Evolutionary conservation across 37 sponge, comb jelly and placozoan genomes (phyloP).

Genomic region (Beroe ovata): DNA sequence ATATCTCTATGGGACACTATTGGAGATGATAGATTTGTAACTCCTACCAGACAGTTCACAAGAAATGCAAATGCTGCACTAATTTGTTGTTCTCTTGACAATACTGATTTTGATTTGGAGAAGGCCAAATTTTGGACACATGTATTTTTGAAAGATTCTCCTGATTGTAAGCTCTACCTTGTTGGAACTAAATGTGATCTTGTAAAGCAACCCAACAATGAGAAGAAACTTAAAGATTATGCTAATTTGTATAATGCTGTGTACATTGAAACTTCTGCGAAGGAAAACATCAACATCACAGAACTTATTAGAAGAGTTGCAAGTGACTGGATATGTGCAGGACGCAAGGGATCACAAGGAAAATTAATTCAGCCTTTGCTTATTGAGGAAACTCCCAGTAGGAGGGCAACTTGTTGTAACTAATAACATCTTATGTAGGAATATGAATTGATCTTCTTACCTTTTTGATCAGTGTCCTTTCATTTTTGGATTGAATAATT

Average conservation of each 20-base stretch:
- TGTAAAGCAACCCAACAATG: neutral
- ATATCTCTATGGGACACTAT: slow-evolving; percentile 42
- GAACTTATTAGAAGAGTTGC: neutral
- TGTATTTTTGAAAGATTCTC: slow-evolving; percentile 1
- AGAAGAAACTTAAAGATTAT: neutral
- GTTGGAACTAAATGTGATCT: slow-evolving; percentile 46
- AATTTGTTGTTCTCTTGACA: slow-evolving; percentile 24
- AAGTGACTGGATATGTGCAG: neutral
- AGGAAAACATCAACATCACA: slow-evolving; percentile 9
- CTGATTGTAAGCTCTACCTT: slow-evolving; percentile 8
- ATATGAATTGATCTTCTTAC: too few relatives aligned
- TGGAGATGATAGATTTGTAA: neutral
- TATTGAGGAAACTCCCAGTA: neutral
- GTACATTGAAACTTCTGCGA: slow-evolving; percentile 31
- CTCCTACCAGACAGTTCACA: slow-evolving; percentile 47
- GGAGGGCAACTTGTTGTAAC: too few relatives aligned
- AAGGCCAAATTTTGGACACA: slow-evolving; percentile 56
- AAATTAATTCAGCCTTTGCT: neutral
- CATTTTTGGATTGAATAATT: too few relatives aligned
- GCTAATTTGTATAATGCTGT: neutral
- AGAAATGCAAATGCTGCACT: slow-evolving; percentile 29
- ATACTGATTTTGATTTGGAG: slow-evolving; percentile 49
- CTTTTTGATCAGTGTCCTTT: too few relatives aligned
- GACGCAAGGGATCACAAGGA: neutral
- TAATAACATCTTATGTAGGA: too few relatives aligned